Base-by-base conservation (phyloP, 2,113 vertebrate genomes). In the Cacatua alba region DNA sequence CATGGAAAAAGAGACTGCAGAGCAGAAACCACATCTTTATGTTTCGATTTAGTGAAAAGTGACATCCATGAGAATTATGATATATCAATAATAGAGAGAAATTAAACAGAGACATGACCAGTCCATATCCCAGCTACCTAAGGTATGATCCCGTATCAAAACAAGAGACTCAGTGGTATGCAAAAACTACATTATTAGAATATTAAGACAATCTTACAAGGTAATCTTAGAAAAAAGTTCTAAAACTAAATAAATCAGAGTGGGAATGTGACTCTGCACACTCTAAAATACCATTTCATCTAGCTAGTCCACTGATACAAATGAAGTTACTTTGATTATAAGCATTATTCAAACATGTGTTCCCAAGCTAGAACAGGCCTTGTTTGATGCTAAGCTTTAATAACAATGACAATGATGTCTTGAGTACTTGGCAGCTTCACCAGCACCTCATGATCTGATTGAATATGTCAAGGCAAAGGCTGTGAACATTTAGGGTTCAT, bases 321-420 rank as follows among this genome's bases (percentile, higher is more conserved):
- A 99, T 98, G 97, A 98, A 98, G 96, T 96, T 95, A 83, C 98
- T 99, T 98, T 98, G 98, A 98, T 98, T 98, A 97, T 97, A 98
- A 97, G 92, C 97, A 97, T 97, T 97, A 97, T 97, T 98, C 97
- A 98, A 97, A 97, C 97, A 93, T 62, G 44, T 55, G 94, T 97
- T 98, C 94, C 75, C 74, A 80, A 59, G 93, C 63, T 43, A 49
- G 44, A 63, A 48, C 16, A 88, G 92, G 75, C 35, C 86, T 87
- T 52, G 65, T 89, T 92, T 95, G 92, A 95, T 94, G 76, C 78
- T 85, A 74, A 90, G 88, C 84, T 95, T 94, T 90, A 95, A 71
- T 78, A 92, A 89, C 90, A 89, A 48, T 82, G 86, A 84, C 94
- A 82, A 51, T 39, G 48, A 81, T 59, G 28, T 93, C 75, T 63